A percentile compares a stretch with the other conserved stretches of the same genome.
phyloP scores from a whole-genome alignment of 2,113 vertebrate species.

The Alouatta palliata region DNA sequence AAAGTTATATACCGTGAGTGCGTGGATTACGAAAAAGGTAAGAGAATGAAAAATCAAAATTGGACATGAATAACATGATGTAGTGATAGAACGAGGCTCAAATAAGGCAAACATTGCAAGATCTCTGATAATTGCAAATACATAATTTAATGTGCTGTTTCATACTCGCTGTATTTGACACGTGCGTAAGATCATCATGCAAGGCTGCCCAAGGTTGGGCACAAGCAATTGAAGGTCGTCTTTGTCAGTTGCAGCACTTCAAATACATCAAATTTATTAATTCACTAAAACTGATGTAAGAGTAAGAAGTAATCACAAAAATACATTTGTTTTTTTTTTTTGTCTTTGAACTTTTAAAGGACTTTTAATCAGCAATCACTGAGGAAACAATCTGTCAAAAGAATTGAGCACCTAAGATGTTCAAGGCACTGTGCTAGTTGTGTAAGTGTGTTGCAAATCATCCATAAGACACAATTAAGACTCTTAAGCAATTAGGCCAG shows the following conservation, averaged over 20 bases:
- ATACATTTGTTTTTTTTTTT: neutral
- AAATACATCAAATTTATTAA: neutral
- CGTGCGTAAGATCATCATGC: neutral
- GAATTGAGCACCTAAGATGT: neutral
- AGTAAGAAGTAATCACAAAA: slow-evolving; percentile 1
- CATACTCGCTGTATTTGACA: neutral
- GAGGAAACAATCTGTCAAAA: neutral
- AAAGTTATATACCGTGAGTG: neutral
- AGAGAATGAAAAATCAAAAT: neutral
- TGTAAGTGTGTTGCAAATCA: neutral
- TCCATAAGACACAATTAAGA: neutral
- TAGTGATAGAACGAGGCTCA: neutral
- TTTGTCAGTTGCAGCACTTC: neutral
- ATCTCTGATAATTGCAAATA: neutral
- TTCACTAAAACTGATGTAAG: neutral
- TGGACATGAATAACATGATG: neutral
- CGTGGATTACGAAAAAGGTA: neutral
- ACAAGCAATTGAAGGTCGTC: neutral
- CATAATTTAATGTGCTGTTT: neutral
- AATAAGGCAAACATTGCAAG: neutral
- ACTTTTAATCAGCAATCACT: neutral
- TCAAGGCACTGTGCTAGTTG: neutral
- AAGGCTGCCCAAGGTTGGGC: neutral
- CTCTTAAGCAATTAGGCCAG: neutral
- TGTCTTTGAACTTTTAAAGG: neutral